A percentile compares a stretch with the other conserved stretches of the same genome.
phyloP scores from a whole-genome alignment of 1,140 invertebrate genomes.

The Microplitis mediator region DNA sequence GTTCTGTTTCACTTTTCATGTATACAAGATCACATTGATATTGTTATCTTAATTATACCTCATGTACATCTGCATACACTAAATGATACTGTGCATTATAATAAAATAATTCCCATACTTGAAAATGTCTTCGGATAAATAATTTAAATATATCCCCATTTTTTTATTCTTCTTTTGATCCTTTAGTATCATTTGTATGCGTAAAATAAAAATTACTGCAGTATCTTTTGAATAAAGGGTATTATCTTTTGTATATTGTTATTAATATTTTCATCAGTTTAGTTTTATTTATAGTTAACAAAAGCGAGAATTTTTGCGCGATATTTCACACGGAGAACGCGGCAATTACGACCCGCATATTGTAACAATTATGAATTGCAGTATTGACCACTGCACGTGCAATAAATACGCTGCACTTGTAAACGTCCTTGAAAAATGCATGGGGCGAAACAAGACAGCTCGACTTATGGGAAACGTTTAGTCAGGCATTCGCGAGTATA shows the following conservation, averaged over 20 bases:
- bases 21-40: too few relatives aligned
- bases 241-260: not conserved
- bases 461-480: conserved; percentile 19
- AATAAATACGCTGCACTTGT: conserved; percentile 11
- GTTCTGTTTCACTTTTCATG: too few relatives aligned
- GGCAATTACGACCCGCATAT: conserved; percentile 15
- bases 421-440: conserved; percentile 18
- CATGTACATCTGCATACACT: too few relatives aligned
- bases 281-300: not conserved
- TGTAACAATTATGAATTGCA: not conserved
- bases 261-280: too few relatives aligned
- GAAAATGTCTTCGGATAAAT: too few relatives aligned
- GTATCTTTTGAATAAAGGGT: not conserved
- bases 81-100: too few relatives aligned
- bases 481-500: conserved; percentile 14
- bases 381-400: conserved; percentile 14
- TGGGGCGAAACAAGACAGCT: conserved; percentile 1
- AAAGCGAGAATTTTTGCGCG: not conserved
- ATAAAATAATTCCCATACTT: too few relatives aligned
- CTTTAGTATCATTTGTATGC: too few relatives aligned
- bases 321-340: not conserved
- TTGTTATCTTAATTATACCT: too few relatives aligned
- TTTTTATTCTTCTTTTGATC: too few relatives aligned
- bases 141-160: too few relatives aligned
- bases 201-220: too few relatives aligned